phyloP scores from a whole-genome alignment of 2,113 vertebrate genomes.

The Neodon shergylaensis region DNA sequence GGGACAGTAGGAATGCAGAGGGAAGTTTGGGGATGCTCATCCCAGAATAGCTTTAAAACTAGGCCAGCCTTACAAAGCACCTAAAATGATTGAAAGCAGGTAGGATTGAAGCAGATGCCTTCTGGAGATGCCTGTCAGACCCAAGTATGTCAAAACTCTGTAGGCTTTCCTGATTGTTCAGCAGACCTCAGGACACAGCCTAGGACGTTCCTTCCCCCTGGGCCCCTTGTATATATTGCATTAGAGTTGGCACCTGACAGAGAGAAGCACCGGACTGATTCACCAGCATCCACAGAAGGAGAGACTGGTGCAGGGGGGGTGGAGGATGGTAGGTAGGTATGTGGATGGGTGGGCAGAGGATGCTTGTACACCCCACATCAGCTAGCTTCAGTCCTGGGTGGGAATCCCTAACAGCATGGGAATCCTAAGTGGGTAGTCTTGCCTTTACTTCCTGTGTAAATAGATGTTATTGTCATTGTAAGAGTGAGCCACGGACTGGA shows the following conservation, averaged over 20 bases:
- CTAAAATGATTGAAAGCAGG: conserved; percentile 71
- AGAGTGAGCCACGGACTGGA: neutral
- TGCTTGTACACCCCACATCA: neutral
- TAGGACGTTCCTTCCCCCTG: neutral
- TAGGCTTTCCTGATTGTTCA: conserved; percentile 57
- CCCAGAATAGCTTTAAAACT: conserved; percentile 74
- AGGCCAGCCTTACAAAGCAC: conserved; percentile 62
- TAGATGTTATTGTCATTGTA: neutral
- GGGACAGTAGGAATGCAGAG: conserved; percentile 14
- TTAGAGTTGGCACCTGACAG: neutral
- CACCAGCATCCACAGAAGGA: neutral
- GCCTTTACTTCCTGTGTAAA: neutral
- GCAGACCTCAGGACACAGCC: conserved; percentile 38
- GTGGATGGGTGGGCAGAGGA: too few species aligned
- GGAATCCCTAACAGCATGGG: neutral
- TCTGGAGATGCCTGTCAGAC: conserved; percentile 69
- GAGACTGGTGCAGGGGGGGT: too few species aligned
- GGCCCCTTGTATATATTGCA: neutral
- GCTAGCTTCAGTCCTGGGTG: neutral
- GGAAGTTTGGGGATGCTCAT: conserved; percentile 44
- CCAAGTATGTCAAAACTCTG: neutral
- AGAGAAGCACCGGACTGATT: neutral
- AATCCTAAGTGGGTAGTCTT: neutral
- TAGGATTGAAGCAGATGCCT: conserved; percentile 66
- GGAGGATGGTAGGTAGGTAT: too few species aligned